Base-by-base conservation (phyloP, 2,888 invertebrate genomes). In the Euphydryas editha region DNA sequence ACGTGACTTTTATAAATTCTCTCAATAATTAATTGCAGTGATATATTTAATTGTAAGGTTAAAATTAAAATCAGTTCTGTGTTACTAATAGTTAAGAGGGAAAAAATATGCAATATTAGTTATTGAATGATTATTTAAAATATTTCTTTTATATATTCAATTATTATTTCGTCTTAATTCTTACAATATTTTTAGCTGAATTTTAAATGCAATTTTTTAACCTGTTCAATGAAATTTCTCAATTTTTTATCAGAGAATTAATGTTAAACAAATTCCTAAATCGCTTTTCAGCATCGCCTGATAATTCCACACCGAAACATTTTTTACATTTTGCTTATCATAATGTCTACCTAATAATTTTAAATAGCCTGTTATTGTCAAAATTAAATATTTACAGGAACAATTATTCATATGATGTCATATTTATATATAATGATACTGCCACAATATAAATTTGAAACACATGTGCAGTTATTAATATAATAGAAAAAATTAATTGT, bases 351-450 rank as follows among this genome's bases (percentile, higher is more conserved):
- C 79, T 77, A 78, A 75, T 77, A 72, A 71, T 72, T 69, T 60
- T 62, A 69, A 73, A 67, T 69, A 69, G 64, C 65, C 72, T 65
- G 65, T 77, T 78, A 76, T 76, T 78, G 81, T 81, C 80, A 78
- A 78, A 75, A 75, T 75, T 75, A 79, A 77, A 76, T 80, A 79
- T 80, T 72, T 79, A 80, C 79, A 82, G 76, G 78, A 80, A 78
- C 75, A 76, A 70, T 72, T 70, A 71, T 75, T 68, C 57, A 60
- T 58, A 63, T 59, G 49, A 63, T 69, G 69, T 69, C 70, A 68
- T 71, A 65, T 68, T 46, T 37, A 59, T 57, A 44, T n/a, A n/a
- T 44, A 44, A 44, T 44, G n/a, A n/a, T n/a, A 62, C 62, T 66
- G 66, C 61, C 68, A 63, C 58, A 61, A 67, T 56, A 67, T 60